These are phyloP conservation scores for Tichodroma muraria DNA, from an alignment of 2,113 vertebrate genomes.

Conservation along the genomic window DNA sequence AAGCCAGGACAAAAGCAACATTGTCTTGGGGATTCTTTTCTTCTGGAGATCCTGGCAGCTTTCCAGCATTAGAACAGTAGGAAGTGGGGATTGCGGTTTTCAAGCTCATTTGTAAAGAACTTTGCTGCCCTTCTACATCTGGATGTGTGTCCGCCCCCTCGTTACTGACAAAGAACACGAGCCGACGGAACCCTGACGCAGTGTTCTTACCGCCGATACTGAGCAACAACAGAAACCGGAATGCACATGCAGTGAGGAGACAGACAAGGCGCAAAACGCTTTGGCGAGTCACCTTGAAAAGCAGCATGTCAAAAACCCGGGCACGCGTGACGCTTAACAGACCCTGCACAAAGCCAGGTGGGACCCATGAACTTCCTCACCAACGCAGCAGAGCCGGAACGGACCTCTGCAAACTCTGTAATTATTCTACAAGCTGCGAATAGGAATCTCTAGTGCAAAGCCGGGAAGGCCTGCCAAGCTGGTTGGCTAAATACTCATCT, in stretches of 20 bases:
- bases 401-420: background rate
- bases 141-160: background rate
- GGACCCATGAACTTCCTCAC: background rate
- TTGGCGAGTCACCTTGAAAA: background rate
- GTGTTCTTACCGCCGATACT: accelerated
- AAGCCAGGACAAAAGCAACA: background rate
- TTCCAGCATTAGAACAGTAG: background rate
- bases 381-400: background rate
- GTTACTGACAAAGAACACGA: background rate
- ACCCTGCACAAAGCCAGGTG: background rate
- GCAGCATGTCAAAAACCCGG: background rate
- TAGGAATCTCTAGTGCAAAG: background rate
- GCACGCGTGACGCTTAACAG: accelerated
- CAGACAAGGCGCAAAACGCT: background rate
- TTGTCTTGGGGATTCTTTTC: background rate
- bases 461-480: background rate
- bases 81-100: background rate
- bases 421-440: background rate
- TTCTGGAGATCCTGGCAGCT: background rate
- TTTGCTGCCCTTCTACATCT: background rate
- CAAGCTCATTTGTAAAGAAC: background rate
- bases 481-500: background rate
- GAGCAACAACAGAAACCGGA: background rate
- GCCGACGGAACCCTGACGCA: background rate
- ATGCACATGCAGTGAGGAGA: background rate